Evolutionary conservation across 2,797 vertebrate species (phyloP), one percentile per base, ranked within the genome.

Genomic region (Bovichtus diacanthus): DNA sequence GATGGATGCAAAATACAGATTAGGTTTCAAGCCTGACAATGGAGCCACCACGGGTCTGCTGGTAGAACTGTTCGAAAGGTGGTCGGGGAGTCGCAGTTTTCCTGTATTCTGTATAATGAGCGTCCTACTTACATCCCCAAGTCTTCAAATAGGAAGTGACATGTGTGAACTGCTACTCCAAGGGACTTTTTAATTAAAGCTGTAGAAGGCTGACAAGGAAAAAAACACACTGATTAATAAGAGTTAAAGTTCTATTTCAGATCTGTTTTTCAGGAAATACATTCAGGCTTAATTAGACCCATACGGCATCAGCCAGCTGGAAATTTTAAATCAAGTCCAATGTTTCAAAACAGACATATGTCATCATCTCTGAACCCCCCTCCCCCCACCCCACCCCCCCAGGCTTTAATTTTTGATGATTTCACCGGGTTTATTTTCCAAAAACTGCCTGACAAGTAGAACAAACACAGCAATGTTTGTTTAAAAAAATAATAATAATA

Each of bases 101-200:
- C 44, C 82, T 71, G 64, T 82, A 70, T 91, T 92, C 82, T 85
- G 78, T 87, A 69, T 94, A 95, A 94, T 91, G 88, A 95, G 88
- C 87, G 94, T 88, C 92, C 93, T 88, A 93, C 91, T 94, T 94
- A 89, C 87, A 87, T 81, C 74, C 74, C 72, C 44, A 58, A 89
- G 83, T 89, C 88, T 92, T 94, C 92, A 94, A 92, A 94, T 92
- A 87, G 85, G 84, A 94, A 94, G 90, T 94, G 93, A 93, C 95
- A 94, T 85, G 92, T 91, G 93, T 94, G 92, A 94, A 90, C 87
- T 23, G 84, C 89, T 85, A 88, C 93, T 95, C 91, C 89, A 89
- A 82, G 89, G 87, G 90, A 93, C 88, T 94, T n/a, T 95, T 95
- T 95, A 95, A 96, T 96, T 95, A 95, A 94, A 94, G 92, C 92